Conservation (phyloP, 23 tunicate genomes). For the Clavelina lepadiformis region DNA sequence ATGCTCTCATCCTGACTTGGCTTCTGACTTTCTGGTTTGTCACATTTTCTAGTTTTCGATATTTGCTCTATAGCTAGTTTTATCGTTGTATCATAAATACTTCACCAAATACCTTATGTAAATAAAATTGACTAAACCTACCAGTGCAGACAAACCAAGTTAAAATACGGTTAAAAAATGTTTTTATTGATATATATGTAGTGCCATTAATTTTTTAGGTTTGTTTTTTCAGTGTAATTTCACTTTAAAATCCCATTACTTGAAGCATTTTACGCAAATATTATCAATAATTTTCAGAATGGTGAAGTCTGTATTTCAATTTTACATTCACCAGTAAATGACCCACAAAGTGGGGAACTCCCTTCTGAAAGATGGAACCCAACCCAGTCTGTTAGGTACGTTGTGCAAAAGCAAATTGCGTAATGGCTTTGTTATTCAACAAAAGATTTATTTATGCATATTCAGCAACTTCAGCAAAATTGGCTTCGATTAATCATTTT, state of each 20-base stretch:
- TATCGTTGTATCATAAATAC: background rate
- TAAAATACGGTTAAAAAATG: too few relatives aligned
- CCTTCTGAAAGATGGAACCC: constrained; percentile 99
- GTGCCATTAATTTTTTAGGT: background rate
- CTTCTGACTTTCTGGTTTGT: too few relatives aligned
- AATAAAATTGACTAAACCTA: too few relatives aligned
- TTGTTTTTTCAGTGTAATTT: background rate
- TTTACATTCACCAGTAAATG: constrained; percentile 95
- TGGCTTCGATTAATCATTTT: too few relatives aligned
- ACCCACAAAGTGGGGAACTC: constrained; percentile 94
- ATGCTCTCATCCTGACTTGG: too few relatives aligned
- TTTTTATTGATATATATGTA: background rate
- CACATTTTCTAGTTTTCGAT: too few relatives aligned
- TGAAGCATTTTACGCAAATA: background rate
- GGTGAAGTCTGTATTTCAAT: constrained; percentile 98
- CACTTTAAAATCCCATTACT: background rate
- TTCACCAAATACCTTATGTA: too few relatives aligned
- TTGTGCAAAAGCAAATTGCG: background rate
- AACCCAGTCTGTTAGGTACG: constrained; percentile 92
- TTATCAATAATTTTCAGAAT: constrained; percentile 24
- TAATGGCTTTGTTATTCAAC: background rate
- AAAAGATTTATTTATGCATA: background rate
- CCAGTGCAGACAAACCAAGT: too few relatives aligned
- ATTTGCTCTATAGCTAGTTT: too few relatives aligned
- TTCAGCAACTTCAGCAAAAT: too few relatives aligned